A percentile compares a stretch with the other conserved stretches of the same genome.
Evolutionary conservation across 2,113 vertebrate species (phyloP).

Genomic region (Vulpes lagopus): DNA sequence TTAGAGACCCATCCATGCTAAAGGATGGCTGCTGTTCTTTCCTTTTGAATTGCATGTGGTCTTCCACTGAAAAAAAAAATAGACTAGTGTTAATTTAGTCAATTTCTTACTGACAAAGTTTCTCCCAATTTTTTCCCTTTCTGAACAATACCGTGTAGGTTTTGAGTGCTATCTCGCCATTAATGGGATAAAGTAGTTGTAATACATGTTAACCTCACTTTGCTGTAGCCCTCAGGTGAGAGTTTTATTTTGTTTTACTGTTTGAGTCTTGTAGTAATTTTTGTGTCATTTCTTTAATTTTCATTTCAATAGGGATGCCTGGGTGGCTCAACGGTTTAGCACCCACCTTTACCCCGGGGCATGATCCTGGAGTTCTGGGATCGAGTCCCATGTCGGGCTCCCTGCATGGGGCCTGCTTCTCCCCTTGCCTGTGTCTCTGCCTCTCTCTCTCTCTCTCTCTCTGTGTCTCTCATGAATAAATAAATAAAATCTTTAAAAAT

Average conservation of each 20-base stretch:
- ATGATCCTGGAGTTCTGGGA: no score
- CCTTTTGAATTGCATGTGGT: neutral
- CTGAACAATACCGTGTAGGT: fast-evolving
- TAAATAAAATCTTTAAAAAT: no score
- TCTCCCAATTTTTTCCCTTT: neutral
- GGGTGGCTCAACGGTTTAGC: no score
- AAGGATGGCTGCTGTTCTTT: fast-evolving
- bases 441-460: no score
- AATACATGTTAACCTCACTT: neutral
- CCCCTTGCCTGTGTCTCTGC: no score
- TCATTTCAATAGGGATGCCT: neutral
- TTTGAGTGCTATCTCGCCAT: neutral
- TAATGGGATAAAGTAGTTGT: neutral
- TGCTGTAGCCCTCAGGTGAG: neutral
- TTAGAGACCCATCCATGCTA: fast-evolving
- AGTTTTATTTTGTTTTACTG: neutral
- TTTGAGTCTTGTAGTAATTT: neutral
- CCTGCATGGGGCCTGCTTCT: no score
- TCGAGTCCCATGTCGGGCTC: no score
- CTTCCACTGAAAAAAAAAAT: neutral
- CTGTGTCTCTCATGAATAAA: no score
- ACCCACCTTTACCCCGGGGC: no score
- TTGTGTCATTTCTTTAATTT: neutral
- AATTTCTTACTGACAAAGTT: neutral
- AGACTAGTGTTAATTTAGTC: neutral